Evolutionary conservation across 1,140 invertebrate genomes (phyloP).

Genomic region (Lepeophtheirus salmonis): DNA sequence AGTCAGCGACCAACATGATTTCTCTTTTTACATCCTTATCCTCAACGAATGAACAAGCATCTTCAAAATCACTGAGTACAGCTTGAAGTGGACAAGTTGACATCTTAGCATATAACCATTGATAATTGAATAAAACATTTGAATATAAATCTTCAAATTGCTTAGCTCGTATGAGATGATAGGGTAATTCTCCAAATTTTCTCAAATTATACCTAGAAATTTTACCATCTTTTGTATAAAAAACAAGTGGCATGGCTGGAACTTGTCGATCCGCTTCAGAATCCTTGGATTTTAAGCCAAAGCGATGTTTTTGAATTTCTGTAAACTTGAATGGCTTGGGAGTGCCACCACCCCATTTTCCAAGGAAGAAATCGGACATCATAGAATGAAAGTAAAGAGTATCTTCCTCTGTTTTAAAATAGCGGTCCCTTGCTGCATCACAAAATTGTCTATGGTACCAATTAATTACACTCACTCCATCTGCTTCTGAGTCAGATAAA

Average conservation of each 20-base stretch:
- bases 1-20: constrained; percentile 80
- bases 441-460: constrained; percentile 95
- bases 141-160: constrained; percentile 81
- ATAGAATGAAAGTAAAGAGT: constrained; percentile 88
- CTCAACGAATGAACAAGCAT: constrained; percentile 62
- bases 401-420: constrained; percentile 94
- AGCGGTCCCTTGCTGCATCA: constrained; percentile 75
- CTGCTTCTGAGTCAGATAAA: constrained; percentile 82
- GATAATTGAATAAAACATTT: constrained; percentile 88
- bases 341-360: constrained; percentile 79
- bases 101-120: constrained; percentile 90
- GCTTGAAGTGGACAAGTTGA: constrained; percentile 84
- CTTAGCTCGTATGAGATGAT: constrained; percentile 69
- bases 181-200: constrained; percentile 78
- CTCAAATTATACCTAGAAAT: constrained; percentile 41
- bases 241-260: constrained; percentile 81
- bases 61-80: constrained; percentile 85
- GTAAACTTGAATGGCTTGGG: constrained; percentile 93
- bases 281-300: constrained; percentile 65
- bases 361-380: constrained; percentile 92
- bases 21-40: constrained; percentile 69
- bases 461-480: constrained; percentile 87
- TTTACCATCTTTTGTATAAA: constrained; percentile 66
- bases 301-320: constrained; percentile 77
- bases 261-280: constrained; percentile 88